phyloP scores from a whole-genome alignment of 1,140 invertebrate genomes.

The Pseudomyrmex pallidus region DNA sequence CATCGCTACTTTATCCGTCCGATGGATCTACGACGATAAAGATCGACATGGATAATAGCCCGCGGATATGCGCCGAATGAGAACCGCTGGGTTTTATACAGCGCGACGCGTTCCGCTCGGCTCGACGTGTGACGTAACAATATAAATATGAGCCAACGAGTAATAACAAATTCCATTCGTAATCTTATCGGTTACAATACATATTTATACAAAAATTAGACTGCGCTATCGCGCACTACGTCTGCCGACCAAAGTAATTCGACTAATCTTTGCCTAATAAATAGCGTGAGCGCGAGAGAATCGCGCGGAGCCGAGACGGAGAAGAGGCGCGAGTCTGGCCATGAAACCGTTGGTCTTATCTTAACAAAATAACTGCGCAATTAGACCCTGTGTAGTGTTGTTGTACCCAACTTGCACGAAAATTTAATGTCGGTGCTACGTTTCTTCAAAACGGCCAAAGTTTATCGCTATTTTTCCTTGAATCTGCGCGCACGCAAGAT shows the following conservation, averaged over 20 bases:
- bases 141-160: conserved; percentile 77
- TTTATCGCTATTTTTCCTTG: not conserved
- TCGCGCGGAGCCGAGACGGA: not conserved
- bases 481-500: too few relatives aligned
- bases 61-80: conserved; percentile 52
- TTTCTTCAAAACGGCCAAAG: not conserved
- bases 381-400: conserved; percentile 65
- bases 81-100: conserved; percentile 77
- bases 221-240: conserved; percentile 73
- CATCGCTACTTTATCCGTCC: conserved; percentile 33
- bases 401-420: conserved; percentile 45
- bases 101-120: conserved; percentile 64
- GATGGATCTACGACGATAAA: conserved; percentile 48
- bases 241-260: conserved; percentile 76
- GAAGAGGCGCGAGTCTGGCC: conserved; percentile 37
- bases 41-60: conserved; percentile 7
- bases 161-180: conserved; percentile 78
- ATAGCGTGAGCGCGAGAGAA: conserved; percentile 25
- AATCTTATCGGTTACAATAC: conserved; percentile 84
- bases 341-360: conserved; percentile 71
- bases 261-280: conserved; percentile 72
- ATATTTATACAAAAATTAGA: conserved; percentile 82
- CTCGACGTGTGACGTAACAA: conserved; percentile 79
- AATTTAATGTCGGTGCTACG: conserved; percentile 52
- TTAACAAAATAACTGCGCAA: conserved; percentile 78